Base-by-base conservation (phyloP, 2,113 vertebrate species). In the Tragelaphus strepsiceros region DNA sequence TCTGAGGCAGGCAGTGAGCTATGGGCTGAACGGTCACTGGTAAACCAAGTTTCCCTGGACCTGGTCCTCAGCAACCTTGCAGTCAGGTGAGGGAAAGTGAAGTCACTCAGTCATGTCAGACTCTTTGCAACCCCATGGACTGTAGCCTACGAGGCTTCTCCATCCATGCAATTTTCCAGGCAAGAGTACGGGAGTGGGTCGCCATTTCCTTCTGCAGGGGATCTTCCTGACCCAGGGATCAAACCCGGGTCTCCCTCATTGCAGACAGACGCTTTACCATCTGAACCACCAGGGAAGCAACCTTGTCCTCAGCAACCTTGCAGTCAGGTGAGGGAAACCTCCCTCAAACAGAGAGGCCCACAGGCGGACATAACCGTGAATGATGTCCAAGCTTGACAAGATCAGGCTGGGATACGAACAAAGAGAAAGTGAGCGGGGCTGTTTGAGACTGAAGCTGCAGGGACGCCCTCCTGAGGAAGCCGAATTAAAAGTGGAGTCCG, bases 61-160 rank as follows among this genome's bases (percentile, higher is more conserved):
- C 54, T 82, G 58, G 49, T 88, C 85, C 78, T 92, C 80, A 77
- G 58, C 35, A 30, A 3, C 59, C 86, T 64, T 54, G 9, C 28
- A 17, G 17, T 82, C n/a, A 22, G 43, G 30, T 56, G 64, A 82
- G 17, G 58, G 30, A 77, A 39, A 51, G 67, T 12, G n/a, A 71
- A 71, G n/a, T 71, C 2, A 0, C 67, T 71, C 19, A 71, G 1
- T 71, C 10, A 0, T 39, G 5, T 71, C n/a, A 10, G 10, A 39
- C n/a, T 39, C 64, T 39, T 39, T 22, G n/a, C 67, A 71, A 71
- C 19, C n/a, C 67, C 67, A 22, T 22, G n/a, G n/a, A 39, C n/a
- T 71, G n/a, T 39, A 39, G 67, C 19, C n/a, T 39, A 39, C 5
- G 0, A 71, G n/a, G n/a, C 19, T 71, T 19, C 67, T 71, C n/a